phyloP scores from a whole-genome alignment of 2,888 invertebrate species.

The Molorchus minor region DNA sequence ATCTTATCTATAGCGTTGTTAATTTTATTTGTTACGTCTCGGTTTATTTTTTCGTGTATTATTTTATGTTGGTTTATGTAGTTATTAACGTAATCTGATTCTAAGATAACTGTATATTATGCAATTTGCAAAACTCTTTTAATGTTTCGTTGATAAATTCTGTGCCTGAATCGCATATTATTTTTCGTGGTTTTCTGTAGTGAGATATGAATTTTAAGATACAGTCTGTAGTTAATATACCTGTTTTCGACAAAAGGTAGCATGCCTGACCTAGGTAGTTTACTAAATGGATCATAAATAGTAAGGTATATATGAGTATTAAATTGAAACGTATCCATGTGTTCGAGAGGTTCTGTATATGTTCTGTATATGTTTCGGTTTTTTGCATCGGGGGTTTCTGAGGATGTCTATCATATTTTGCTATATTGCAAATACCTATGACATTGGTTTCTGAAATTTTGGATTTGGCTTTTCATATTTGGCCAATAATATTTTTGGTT shows the following conservation, averaged over 20 bases:
- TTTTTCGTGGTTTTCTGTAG: neutral
- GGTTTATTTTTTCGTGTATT: neutral
- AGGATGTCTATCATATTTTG: neutral
- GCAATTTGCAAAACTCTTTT: neutral
- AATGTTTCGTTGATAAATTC: neutral
- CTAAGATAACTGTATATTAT: neutral
- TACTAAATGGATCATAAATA: neutral
- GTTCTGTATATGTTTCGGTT: neutral
- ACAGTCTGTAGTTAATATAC: neutral
- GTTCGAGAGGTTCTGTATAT: neutral
- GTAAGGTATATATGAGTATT: neutral
- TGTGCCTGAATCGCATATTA: neutral
- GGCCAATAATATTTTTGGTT: neutral
- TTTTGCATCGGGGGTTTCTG: neutral
- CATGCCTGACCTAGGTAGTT: neutral
- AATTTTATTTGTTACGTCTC: neutral
- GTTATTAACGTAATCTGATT: neutral
- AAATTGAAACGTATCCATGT: neutral
- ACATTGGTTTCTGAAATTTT: neutral
- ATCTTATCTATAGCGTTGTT: neutral
- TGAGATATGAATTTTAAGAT: neutral
- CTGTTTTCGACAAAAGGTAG: neutral
- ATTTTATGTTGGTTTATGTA: neutral
- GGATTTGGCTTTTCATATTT: neutral
- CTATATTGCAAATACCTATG: neutral